Conservation (phyloP, 2,888 invertebrate species). For the Cantharis lateralis region DNA sequence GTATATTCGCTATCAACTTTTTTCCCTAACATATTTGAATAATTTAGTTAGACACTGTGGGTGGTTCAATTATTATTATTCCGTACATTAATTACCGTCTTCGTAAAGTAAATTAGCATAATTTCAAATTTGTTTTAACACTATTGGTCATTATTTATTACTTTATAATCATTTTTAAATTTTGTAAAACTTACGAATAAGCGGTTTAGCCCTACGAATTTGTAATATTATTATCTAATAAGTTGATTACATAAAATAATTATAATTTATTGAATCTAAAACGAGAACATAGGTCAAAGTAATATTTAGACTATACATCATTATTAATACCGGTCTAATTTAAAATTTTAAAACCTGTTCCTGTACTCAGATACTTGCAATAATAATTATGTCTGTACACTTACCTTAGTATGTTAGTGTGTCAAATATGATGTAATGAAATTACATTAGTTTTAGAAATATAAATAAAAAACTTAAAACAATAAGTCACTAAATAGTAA, state of each 20-base stretch:
- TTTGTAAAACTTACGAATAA: neutral
- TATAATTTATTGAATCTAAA: neutral
- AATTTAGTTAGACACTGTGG: too few species aligned
- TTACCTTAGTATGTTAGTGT: constrained; percentile 11
- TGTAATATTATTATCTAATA: neutral
- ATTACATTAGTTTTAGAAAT: neutral
- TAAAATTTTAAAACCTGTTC: constrained; percentile 1
- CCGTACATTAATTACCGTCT: too few species aligned
- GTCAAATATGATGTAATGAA: constrained; percentile 9
- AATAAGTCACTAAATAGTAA: neutral
- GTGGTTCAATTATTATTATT: too few species aligned
- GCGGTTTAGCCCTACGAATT: neutral
- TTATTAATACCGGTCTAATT: neutral
- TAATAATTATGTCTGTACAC: constrained; percentile 3
- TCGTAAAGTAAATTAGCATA: too few species aligned
- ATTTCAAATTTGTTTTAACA: too few species aligned
- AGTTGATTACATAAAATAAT: neutral
- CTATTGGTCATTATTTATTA: too few species aligned
- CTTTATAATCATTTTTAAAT: too few species aligned
- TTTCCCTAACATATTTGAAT: too few species aligned
- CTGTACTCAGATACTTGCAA: neutral
- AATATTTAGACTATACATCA: neutral
- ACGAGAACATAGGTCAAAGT: neutral
- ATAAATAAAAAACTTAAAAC: neutral
- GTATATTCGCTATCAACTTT: too few species aligned